These are phyloP conservation scores for Pluvialis apricaria DNA, from an alignment of 2,113 vertebrate genomes.

Conservation along the genomic window DNA sequence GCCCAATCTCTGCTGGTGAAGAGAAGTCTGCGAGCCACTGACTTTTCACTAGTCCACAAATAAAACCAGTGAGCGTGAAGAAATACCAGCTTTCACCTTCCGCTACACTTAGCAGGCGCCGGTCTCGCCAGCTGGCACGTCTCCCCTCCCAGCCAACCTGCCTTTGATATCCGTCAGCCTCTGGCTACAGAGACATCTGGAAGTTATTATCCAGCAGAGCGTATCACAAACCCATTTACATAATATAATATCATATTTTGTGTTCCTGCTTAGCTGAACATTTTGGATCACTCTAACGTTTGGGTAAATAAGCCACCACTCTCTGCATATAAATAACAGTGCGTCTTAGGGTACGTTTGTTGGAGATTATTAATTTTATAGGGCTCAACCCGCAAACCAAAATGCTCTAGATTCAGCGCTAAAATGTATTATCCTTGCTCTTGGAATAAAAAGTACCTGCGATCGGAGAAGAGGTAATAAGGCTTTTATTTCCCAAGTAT, in stretches of 20 bases:
- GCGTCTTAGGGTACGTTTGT: not conserved
- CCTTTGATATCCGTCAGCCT: conserved; percentile 75
- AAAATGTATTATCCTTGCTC: not conserved
- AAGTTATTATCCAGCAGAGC: conserved; percentile 79
- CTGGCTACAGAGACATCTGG: conserved; percentile 79
- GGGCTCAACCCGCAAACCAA: not conserved
- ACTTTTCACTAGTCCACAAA: not conserved
- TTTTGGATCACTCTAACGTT: conserved; percentile 33
- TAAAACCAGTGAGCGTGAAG: conserved; percentile 78
- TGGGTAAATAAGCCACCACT: conserved; percentile 20
- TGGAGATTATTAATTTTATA: not conserved
- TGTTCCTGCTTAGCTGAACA: conserved; percentile 58
- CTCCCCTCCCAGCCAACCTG: conserved; percentile 67
- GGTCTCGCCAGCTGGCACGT: conserved; percentile 71
- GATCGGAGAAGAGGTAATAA: not conserved
- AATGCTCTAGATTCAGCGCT: not conserved
- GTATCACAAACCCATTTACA: conserved; percentile 69
- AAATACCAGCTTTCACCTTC: conserved; percentile 62
- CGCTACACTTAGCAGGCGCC: conserved; percentile 56
- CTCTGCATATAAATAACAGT: not conserved
- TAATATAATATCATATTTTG: conserved; percentile 77
- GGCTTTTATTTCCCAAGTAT: not conserved
- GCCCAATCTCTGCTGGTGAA: not conserved
- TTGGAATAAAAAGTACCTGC: not conserved
- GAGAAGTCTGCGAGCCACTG: not conserved